Conservation (phyloP, 2,888 invertebrate species). For the Agonum fuliginosum region DNA sequence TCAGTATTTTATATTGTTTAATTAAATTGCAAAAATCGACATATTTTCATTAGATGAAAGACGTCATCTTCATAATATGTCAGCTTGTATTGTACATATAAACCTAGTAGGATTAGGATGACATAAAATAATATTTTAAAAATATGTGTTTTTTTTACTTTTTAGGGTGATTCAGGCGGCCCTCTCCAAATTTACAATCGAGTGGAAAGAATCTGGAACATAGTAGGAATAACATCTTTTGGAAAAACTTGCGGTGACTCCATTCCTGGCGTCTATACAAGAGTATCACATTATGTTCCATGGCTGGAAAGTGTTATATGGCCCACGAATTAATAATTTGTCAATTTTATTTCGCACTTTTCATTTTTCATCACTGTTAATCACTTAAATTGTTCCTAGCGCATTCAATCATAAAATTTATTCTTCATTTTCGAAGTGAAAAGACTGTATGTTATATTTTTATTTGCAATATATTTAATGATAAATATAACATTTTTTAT, state of each 20-base stretch:
- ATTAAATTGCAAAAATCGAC: no score
- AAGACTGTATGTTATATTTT: not conserved
- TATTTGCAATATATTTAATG: not conserved
- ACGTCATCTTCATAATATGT: no score
- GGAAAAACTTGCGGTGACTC: slow-evolving; percentile 69
- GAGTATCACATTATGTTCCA: slow-evolving; percentile 70
- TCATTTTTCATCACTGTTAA: no score
- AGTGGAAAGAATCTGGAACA: slow-evolving; percentile 20
- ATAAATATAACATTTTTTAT: not conserved
- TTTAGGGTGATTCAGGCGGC: slow-evolving; percentile 55
- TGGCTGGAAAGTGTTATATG: slow-evolving; percentile 73
- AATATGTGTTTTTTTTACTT: not conserved
- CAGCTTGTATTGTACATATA: no score
- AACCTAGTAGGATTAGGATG: no score
- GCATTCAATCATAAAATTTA: no score
- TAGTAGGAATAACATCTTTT: slow-evolving; percentile 65
- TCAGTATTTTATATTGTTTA: no score
- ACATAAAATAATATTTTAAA: not conserved
- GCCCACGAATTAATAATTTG: slow-evolving; percentile 67
- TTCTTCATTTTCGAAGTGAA: no score
- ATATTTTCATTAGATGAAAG: no score
- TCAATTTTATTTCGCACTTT: no score
- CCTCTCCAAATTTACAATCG: slow-evolving; percentile 29
- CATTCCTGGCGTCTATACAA: slow-evolving; percentile 72
- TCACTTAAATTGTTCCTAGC: no score